Conservation (phyloP, 2,113 vertebrate species). For the Hydropotes inermis region DNA sequence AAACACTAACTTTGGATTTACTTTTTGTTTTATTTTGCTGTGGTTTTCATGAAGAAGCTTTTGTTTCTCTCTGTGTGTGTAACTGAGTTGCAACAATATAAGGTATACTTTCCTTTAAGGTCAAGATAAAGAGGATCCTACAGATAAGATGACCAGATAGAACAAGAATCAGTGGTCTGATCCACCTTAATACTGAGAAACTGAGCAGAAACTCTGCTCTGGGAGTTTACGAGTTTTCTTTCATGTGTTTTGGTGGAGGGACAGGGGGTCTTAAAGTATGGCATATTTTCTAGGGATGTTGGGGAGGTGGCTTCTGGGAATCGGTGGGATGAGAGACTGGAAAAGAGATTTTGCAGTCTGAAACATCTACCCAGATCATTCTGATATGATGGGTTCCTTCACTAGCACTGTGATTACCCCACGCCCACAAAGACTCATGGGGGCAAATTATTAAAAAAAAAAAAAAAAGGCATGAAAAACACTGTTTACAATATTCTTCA, state of each 20-base stretch:
- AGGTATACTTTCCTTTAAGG: neutral
- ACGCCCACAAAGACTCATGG: neutral
- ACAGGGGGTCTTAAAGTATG: neutral
- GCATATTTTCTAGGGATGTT: neutral
- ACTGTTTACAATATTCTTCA: slow-evolving; percentile 45
- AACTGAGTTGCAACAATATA: neutral
- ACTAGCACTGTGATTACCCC: neutral
- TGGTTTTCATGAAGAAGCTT: neutral
- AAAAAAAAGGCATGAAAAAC: neutral
- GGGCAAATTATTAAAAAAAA: neutral
- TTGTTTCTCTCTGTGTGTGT: neutral
- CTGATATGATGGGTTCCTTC: neutral
- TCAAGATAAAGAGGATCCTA: neutral
- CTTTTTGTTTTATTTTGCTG: neutral
- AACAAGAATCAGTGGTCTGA: neutral
- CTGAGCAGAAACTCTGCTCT: neutral
- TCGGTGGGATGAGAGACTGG: neutral
- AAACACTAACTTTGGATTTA: slow-evolving; percentile 15
- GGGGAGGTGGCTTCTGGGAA: neutral
- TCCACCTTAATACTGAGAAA: neutral
- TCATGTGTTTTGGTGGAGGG: neutral
- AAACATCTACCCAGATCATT: neutral
- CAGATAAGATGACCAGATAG: neutral
- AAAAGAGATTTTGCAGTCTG: neutral
- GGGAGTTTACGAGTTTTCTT: neutral